A percentile compares a stretch with the other conserved stretches of the same genome.
phyloP scores from a whole-genome alignment of 2,888 invertebrate species.

The Cephus pygmeus region DNA sequence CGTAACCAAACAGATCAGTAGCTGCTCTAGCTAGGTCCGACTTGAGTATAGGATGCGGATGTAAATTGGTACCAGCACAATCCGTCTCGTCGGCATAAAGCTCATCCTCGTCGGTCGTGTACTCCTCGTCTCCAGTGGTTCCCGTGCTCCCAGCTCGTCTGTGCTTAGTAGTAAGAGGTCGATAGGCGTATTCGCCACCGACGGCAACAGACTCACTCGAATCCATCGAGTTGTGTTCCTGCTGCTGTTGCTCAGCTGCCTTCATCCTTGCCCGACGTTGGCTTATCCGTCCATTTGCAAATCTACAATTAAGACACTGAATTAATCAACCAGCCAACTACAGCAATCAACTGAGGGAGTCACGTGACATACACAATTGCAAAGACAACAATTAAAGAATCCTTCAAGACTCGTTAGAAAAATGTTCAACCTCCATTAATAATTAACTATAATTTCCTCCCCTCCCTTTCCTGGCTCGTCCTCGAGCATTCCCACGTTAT shows the following conservation, averaged over 20 bases:
- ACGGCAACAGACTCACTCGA: slow-evolving; percentile 36
- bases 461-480: neutral
- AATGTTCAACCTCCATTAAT: neutral
- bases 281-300: neutral
- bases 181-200: slow-evolving; percentile 57
- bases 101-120: slow-evolving; percentile 69
- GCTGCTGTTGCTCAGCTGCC: slow-evolving; percentile 43
- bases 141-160: slow-evolving; percentile 66
- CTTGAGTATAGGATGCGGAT: slow-evolving; percentile 54
- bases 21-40: slow-evolving; percentile 59
- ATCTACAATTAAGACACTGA: neutral
- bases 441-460: neutral
- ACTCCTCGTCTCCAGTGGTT: slow-evolving; percentile 70
- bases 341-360: too few species aligned
- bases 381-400: too few species aligned
- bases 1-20: slow-evolving; percentile 58
- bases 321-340: neutral
- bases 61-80: slow-evolving; percentile 47
- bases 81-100: slow-evolving; percentile 66
- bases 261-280: slow-evolving; percentile 38
- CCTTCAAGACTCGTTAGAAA: neutral
- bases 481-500: neutral
- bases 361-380: too few species aligned
- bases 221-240: slow-evolving; percentile 47
- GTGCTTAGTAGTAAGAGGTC: slow-evolving; percentile 59